These are phyloP conservation scores for Hetaerina titia DNA, from an alignment of 2,888 invertebrate species.

Conservation along the genomic window DNA sequence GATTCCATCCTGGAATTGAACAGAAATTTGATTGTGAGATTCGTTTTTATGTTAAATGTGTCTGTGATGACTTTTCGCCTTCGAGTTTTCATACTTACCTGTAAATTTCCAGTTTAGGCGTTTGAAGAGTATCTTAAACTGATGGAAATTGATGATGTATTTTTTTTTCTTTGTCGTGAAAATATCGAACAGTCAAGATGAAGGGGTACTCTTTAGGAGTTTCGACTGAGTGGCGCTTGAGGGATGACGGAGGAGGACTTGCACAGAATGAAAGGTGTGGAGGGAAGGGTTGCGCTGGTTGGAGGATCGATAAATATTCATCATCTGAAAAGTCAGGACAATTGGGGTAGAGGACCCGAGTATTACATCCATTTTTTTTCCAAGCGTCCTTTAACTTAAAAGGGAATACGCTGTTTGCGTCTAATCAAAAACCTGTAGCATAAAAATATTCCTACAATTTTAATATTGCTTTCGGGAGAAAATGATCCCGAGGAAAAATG, in stretches of 20 bases:
- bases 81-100: background rate
- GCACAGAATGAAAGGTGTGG: background rate
- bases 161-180: background rate
- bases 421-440: background rate
- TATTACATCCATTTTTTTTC: background rate
- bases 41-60: background rate
- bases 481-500: too few species aligned
- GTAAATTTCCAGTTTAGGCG: background rate
- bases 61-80: background rate
- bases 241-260: background rate
- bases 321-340: slow-evolving; percentile 15
- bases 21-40: background rate
- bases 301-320: slow-evolving; percentile 26
- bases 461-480: too few species aligned
- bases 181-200: background rate
- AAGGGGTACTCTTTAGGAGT: background rate
- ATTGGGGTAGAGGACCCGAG: slow-evolving; percentile 22
- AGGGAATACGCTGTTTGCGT: background rate
- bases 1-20: background rate
- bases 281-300: background rate
- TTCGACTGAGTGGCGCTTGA: background rate
- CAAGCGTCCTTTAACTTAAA: background rate
- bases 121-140: background rate
- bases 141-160: background rate
- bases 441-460: too few species aligned